Evolutionary conservation across 2,113 vertebrate genomes (phyloP), one percentile per base, ranked within the genome.

Genomic region (Accipiter virgatus): DNA sequence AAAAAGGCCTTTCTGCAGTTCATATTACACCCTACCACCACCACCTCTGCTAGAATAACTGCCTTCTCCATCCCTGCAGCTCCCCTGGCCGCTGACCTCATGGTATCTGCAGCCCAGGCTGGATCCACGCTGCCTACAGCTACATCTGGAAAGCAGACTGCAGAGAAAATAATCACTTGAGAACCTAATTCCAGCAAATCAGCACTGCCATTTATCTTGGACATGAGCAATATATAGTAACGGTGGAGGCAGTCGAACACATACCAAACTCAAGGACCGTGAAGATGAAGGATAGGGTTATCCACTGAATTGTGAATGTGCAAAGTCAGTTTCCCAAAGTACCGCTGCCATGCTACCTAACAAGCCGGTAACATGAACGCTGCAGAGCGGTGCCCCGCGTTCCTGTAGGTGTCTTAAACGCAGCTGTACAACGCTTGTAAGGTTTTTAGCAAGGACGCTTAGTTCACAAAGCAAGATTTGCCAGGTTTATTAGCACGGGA

Each of bases 351-450:
- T 59, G 45, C 58, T 88, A n/a, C n/a, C 45, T 10, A 66, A 50
- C 0, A 0, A 62, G 67, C 36, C 55, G 6, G 29, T 62, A 82
- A 42, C 16, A 11, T 0, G 2, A 86, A 27, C 0, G 0, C 55
- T 73, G 85, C 3, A 2, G 56, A 81, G 66, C 0, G 0, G 31
- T 0, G 0, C 32, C 38, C 29, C 55, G 6, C 0, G 0, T 22
- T 86, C 31, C 43, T 26, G 1, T 2, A 47, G 45, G 75, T 65
- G 29, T 40, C 68, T 45, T 40, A 81, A 92, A 77, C 79, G 38
- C 72, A 89, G 63, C 27, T 48, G 36, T 29, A 34, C 34, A 40
- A 26, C 8, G n/a, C 47, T 61, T 40, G 23, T 13, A 48, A 59
- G 40, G 45, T 36, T 88, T 77, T 43, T 23, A 91, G 52, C 15